These are phyloP conservation scores for Limnodromus scolopaceus DNA, from an alignment of 2,797 vertebrate genomes.

Conservation along the genomic window DNA sequence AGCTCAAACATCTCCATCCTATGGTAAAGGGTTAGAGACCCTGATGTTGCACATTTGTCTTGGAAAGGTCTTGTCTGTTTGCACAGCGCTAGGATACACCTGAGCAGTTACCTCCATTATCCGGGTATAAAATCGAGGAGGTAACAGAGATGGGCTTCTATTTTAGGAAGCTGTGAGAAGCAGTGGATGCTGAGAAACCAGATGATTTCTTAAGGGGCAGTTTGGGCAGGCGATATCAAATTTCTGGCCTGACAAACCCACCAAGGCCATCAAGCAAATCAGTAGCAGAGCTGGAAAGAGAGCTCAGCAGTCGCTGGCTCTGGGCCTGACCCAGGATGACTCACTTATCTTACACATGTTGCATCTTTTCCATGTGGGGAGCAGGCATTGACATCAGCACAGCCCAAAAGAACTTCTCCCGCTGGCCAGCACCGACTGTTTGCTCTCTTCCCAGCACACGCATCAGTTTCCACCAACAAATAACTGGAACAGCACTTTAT, in stretches of 20 bases:
- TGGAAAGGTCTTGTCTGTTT: not conserved
- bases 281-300: constrained; percentile 45
- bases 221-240: not conserved
- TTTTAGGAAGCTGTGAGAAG: constrained; percentile 6
- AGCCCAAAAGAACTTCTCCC: not conserved
- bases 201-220: not conserved
- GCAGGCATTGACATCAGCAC: constrained; percentile 48
- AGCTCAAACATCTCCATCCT: not conserved
- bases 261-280: not conserved
- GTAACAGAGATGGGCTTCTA: not conserved
- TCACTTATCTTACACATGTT: constrained; percentile 57
- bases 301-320: constrained; percentile 2
- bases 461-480: not conserved
- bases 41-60: not conserved
- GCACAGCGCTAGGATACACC: not conserved
- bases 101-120: not conserved
- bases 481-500: not conserved
- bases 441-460: not conserved
- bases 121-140: not conserved
- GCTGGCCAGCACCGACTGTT: not conserved
- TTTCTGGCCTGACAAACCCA: constrained; percentile 9
- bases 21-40: not conserved
- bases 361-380: constrained; percentile 50
- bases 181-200: not conserved
- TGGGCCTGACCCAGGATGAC: not conserved